phyloP scores from a whole-genome alignment of 2,888 invertebrate genomes.

The Melitaea athalia region DNA sequence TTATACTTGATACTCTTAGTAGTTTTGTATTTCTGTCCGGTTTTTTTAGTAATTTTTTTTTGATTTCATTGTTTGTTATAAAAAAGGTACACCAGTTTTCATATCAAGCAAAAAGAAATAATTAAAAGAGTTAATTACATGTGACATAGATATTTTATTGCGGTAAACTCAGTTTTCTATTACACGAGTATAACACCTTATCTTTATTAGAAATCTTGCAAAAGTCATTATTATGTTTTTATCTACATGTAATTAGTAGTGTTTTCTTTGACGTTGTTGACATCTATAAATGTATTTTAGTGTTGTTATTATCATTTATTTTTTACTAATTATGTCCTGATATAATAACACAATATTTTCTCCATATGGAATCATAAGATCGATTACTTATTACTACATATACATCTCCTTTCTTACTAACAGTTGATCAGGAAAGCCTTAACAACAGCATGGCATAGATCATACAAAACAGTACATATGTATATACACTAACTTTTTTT shows the following conservation, averaged over 20 bases:
- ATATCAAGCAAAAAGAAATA: not conserved
- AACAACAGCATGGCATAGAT: too few relatives aligned
- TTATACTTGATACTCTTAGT: too few relatives aligned
- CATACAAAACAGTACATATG: too few relatives aligned
- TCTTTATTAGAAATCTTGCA: constrained; percentile 13
- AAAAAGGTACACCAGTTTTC: not conserved
- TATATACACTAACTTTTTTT: too few relatives aligned
- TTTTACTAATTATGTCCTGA: too few relatives aligned
- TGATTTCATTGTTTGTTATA: not conserved
- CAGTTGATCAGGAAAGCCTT: too few relatives aligned
- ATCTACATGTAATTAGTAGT: constrained; percentile 6
- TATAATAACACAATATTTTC: too few relatives aligned
- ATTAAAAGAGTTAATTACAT: constrained; percentile 2
- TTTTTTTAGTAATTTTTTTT: not conserved
- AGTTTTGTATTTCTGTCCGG: too few relatives aligned
- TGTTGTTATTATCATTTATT: too few relatives aligned
- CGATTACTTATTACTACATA: too few relatives aligned
- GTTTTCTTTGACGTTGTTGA: constrained; percentile 1
- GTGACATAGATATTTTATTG: not conserved
- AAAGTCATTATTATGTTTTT: constrained; percentile 9
- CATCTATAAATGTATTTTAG: not conserved
- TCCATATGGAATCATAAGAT: too few relatives aligned
- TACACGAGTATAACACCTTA: constrained; percentile 6
- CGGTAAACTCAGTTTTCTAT: constrained; percentile 6
- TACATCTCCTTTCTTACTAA: too few relatives aligned